phyloP scores from a whole-genome alignment of 1,140 invertebrate species.

The Macrocentrus cingulum region DNA sequence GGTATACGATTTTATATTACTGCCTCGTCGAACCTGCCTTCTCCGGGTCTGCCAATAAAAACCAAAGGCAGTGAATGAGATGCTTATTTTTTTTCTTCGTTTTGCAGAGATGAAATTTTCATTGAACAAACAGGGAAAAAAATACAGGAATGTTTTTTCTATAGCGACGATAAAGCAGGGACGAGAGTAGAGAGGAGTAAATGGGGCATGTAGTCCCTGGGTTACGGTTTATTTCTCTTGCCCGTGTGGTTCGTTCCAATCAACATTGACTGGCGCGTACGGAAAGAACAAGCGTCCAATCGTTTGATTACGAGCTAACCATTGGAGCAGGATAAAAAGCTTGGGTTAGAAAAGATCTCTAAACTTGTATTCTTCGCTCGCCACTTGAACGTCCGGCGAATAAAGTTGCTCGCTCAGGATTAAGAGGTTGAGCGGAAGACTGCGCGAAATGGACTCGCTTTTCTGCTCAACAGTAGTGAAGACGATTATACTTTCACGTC shows the following conservation, averaged over 20 bases:
- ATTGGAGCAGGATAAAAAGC: conserved; percentile 13
- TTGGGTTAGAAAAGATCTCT: conserved; percentile 19
- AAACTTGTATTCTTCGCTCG: conserved; percentile 40
- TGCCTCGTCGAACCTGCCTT: neutral
- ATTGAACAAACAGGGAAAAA: neutral
- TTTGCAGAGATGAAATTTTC: no score
- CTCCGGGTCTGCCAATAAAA: neutral
- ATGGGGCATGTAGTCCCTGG: conserved; percentile 12
- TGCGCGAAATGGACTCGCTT: no score
- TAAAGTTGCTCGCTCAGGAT: conserved; percentile 16
- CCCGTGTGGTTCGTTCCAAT: conserved; percentile 28
- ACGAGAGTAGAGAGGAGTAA: conserved; percentile 14
- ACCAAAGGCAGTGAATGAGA: no score
- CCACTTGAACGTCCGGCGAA: conserved; percentile 26
- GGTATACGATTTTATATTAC: conserved; percentile 12
- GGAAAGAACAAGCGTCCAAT: conserved; percentile 17
- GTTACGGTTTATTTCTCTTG: conserved; percentile 32
- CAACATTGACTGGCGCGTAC: conserved; percentile 28
- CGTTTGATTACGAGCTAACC: conserved; percentile 33
- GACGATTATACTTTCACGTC: conserved; percentile 52
- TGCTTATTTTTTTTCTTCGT: no score
- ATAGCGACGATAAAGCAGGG: conserved; percentile 7
- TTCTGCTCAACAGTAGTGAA: no score
- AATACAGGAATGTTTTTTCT: conserved; percentile 18
- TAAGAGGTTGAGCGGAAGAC: conserved; percentile 9